Base-by-base conservation (phyloP, 2,113 vertebrate genomes). In the Chloropsis hardwickii region DNA sequence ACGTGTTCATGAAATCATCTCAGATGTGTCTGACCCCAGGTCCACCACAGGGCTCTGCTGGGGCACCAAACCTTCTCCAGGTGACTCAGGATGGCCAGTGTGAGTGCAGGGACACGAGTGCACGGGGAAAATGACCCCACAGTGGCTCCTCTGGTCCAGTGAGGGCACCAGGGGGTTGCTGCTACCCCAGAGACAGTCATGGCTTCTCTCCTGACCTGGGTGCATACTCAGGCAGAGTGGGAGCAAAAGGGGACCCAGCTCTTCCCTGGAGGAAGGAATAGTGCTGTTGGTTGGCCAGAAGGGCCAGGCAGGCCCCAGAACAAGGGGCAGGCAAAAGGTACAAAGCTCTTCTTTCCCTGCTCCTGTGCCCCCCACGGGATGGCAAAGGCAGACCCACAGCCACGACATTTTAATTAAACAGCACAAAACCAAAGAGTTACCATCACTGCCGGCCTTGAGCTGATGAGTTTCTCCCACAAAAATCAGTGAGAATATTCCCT, bases 11-110 rank as follows among this genome's bases (percentile, higher is more conserved):
- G 14, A 4, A 40, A 15, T 19, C 62, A 23, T 14, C 62, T 37
- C 24, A 27, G 42, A 29, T 0, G 4, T 3, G 16, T 57, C 29
- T 74, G 51, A 42, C 51, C 80, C 29, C 31, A 20, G 44, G 47
- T 85, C 25, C 28, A 28, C 23, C 27, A 39, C 33, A 28, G 56
- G 64, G 23, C 57, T 13, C 5, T 44, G 51, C 54, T 44, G 74
- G 28, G 47, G 4, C 67, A 45, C 67, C 70, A 65, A 48, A 48
- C 31, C 64, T 42, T 6, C 17, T 6, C 23, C 45, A 6, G 5
- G 20, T 25, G 15, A 6, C 29, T 22, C 0, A 0, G 42, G 23
- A 29, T 11, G 45, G 50, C 31, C n/a, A 39, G 8, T 16, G 2
- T 1, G 19, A 65, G 72, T 7, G 24, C 42, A 45, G 44, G 61